Conservation (phyloP, 2,113 vertebrate genomes). For the Sylvilagus bachmani region DNA sequence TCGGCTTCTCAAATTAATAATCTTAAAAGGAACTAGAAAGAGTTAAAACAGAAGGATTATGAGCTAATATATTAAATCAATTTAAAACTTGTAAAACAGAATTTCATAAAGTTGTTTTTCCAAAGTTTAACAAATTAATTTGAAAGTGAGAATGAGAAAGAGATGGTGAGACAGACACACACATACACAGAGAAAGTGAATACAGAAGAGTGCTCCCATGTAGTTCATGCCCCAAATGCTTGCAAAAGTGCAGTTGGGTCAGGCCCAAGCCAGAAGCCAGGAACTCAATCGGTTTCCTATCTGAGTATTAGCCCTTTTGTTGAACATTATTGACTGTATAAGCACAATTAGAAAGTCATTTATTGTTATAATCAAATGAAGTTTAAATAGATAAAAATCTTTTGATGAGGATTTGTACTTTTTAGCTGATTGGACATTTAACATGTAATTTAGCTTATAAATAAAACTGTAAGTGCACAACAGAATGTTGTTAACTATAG, state of each 20-base stretch:
- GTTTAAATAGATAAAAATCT: not conserved
- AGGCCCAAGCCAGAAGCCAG: too few species aligned
- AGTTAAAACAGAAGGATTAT: not conserved
- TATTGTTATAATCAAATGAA: conserved; percentile 5
- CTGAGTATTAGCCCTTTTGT: too few species aligned
- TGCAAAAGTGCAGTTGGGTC: too few species aligned
- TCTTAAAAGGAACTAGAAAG: not conserved
- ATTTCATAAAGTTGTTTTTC: not conserved
- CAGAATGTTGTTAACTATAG: not conserved
- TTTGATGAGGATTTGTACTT: not conserved
- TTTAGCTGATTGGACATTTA: not conserved
- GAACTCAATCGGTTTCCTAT: too few species aligned
- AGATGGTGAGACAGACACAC: too few species aligned
- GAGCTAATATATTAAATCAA: not conserved
- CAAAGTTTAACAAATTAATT: too few species aligned
- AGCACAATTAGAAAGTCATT: conserved; percentile 13
- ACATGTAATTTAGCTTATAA: not conserved
- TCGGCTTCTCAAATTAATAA: too few species aligned
- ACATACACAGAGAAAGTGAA: too few species aligned
- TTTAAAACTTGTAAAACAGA: not conserved
- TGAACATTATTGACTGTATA: not conserved
- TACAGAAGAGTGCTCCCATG: too few species aligned
- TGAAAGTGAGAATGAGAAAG: too few species aligned
- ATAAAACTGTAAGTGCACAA: not conserved
- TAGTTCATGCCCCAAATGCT: too few species aligned